Conservation (phyloP, 2,888 invertebrate genomes). For the Caenorhabditis sulstoni region DNA sequence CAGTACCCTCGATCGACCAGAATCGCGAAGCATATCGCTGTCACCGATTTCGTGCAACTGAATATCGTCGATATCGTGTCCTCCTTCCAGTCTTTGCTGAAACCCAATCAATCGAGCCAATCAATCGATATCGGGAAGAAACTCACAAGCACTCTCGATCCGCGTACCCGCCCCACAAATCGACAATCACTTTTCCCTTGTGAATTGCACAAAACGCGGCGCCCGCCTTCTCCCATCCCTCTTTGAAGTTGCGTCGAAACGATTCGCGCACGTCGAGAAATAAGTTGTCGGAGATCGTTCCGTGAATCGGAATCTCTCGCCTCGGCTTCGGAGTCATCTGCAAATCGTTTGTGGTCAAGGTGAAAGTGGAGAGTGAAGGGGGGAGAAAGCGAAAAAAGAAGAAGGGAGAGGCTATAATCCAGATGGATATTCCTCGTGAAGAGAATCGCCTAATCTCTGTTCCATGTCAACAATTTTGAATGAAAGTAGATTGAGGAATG, state of each 20-base stretch:
- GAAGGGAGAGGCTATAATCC: background rate
- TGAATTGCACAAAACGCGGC: constrained; percentile 81
- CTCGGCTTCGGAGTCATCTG: constrained; percentile 36
- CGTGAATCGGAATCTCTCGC: constrained; percentile 43
- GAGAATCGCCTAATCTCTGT: too few species aligned
- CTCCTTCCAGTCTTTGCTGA: constrained; percentile 79
- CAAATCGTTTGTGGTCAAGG: background rate
- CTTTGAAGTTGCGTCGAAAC: constrained; percentile 73
- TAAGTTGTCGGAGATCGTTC: constrained; percentile 31
- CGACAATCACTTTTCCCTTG: constrained; percentile 80
- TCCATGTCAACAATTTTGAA: too few species aligned
- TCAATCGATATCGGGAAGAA: background rate
- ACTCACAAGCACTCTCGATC: constrained; percentile 72
- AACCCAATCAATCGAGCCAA: background rate
- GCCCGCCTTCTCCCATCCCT: constrained; percentile 78
- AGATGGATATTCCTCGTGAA: background rate
- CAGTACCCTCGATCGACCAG: constrained; percentile 81
- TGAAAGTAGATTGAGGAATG: too few species aligned
- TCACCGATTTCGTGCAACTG: constrained; percentile 80
- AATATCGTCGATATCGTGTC: constrained; percentile 81
- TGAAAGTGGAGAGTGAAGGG: background rate
- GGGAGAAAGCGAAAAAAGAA: too few species aligned
- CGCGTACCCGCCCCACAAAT: constrained; percentile 82
- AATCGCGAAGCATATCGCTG: constrained; percentile 71
- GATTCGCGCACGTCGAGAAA: constrained; percentile 46